These are phyloP conservation scores for Ceriagrion tenellum DNA, from an alignment of 2,888 invertebrate species.

Conservation along the genomic window DNA sequence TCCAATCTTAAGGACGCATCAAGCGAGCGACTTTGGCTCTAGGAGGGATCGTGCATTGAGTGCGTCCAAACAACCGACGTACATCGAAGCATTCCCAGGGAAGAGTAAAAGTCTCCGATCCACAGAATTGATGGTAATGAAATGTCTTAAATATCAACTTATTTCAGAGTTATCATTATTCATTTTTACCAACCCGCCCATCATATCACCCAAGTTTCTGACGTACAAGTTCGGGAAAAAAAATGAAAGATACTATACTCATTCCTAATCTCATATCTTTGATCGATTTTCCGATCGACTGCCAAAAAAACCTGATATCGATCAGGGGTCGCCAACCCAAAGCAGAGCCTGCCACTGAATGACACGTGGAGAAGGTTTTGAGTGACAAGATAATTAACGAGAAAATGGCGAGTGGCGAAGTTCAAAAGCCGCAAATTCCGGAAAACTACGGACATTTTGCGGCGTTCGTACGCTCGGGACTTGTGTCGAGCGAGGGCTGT, in stretches of 20 bases:
- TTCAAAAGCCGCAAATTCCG: not conserved
- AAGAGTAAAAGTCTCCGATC: not conserved
- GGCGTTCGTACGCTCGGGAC: not conserved
- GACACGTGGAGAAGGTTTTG: not conserved
- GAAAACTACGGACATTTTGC: not conserved
- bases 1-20: no score
- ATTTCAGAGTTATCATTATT: no score
- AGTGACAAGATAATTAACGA: constrained; percentile 26
- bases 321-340: not conserved
- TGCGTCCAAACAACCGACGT: no score
- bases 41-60: no score
- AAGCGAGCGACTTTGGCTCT: no score
- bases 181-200: no score
- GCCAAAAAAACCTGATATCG: not conserved
- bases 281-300: not conserved
- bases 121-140: not conserved
- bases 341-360: constrained; percentile 1
- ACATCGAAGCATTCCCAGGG: no score
- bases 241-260: not conserved
- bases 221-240: not conserved
- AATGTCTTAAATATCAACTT: not conserved
- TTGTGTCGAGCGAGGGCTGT: not conserved
- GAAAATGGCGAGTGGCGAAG: not conserved
- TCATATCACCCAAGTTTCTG: not conserved
- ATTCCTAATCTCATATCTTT: not conserved